These are phyloP conservation scores for Dryas iulia DNA, from an alignment of 1,140 invertebrate genomes.

Conservation along the genomic window DNA sequence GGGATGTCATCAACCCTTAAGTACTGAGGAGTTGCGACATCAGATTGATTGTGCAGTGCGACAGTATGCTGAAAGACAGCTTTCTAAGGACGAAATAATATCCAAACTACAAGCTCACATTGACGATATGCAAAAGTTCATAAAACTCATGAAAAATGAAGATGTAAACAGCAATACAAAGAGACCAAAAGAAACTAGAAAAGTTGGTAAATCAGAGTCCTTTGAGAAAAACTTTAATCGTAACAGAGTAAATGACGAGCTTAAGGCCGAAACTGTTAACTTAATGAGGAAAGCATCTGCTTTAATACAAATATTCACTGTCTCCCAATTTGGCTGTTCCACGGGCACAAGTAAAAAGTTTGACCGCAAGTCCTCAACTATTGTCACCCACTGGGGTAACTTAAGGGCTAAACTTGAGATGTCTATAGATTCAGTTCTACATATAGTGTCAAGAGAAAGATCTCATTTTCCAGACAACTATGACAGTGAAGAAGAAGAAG, in stretches of 20 bases:
- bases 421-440: slow-evolving; percentile 89
- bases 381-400: slow-evolving; percentile 96
- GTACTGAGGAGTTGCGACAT: slow-evolving; percentile 82
- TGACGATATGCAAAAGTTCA: slow-evolving; percentile 97
- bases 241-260: slow-evolving; percentile 67
- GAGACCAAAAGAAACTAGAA: slow-evolving; percentile 81
- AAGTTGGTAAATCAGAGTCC: slow-evolving; percentile 80
- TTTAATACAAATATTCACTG: slow-evolving; percentile 94
- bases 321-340: slow-evolving; percentile 95
- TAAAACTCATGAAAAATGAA: slow-evolving; percentile 96
- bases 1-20: slow-evolving; percentile 84
- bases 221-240: slow-evolving; percentile 82
- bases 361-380: slow-evolving; percentile 85
- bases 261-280: slow-evolving; percentile 84
- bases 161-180: slow-evolving; percentile 83
- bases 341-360: slow-evolving; percentile 95
- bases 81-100: slow-evolving; percentile 93
- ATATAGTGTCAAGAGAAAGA: slow-evolving; percentile 81
- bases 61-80: slow-evolving; percentile 95
- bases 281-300: slow-evolving; percentile 94
- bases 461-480: slow-evolving; percentile 73
- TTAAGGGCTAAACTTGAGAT: slow-evolving; percentile 95
- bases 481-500: slow-evolving; percentile 81
- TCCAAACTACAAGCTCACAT: slow-evolving; percentile 98
- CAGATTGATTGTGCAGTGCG: slow-evolving; percentile 84